Evolutionary conservation across 2,888 invertebrate genomes (phyloP).

Genomic region (Cephus nigrinus): DNA sequence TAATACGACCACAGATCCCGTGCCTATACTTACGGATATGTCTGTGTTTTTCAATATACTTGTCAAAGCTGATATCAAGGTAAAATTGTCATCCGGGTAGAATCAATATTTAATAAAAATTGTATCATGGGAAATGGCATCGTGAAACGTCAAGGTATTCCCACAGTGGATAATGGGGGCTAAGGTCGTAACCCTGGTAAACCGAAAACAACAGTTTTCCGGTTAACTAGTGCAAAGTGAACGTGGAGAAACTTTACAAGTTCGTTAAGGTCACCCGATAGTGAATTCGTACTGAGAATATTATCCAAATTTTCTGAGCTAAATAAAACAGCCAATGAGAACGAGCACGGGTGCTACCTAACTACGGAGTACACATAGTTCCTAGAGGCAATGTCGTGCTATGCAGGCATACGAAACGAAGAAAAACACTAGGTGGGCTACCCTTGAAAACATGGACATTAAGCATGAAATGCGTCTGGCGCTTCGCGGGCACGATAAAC

Average conservation of each 20-base stretch:
- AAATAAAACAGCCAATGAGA: background rate
- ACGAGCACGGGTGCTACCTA: background rate
- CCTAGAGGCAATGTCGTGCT: background rate
- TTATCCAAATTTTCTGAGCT: background rate
- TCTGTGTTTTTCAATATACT: background rate
- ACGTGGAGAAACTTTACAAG: background rate
- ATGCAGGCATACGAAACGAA: background rate
- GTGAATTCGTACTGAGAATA: background rate
- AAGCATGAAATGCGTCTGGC: conserved; percentile 4
- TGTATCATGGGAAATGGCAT: background rate
- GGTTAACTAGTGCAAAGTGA: no score
- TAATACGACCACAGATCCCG: no score
- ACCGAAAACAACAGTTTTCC: background rate
- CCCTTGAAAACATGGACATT: conserved; percentile 3
- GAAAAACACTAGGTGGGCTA: background rate
- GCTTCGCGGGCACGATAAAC: conserved; percentile 14
- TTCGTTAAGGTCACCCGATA: background rate
- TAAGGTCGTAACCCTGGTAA: background rate
- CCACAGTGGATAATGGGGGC: background rate
- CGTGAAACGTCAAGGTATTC: background rate
- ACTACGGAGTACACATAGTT: background rate
- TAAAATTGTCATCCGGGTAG: background rate
- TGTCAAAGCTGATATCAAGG: background rate
- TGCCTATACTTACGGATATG: background rate
- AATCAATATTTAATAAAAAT: background rate